Base-by-base conservation (phyloP, 2,797 vertebrate species). In the Gephyroberyx darwinii region DNA sequence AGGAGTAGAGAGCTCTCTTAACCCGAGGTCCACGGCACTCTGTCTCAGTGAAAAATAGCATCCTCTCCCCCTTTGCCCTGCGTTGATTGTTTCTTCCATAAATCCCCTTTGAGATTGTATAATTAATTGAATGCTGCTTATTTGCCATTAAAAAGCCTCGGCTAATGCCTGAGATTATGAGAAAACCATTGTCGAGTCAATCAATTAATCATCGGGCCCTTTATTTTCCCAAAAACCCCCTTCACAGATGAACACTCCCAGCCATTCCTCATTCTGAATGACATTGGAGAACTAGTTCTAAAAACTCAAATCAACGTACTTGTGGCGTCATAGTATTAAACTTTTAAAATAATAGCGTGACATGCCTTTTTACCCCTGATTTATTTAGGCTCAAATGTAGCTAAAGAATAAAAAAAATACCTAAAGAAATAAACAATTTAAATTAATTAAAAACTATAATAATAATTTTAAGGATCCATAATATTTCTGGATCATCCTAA, bases 111-210 rank as follows among this genome's bases (percentile, higher is more conserved):
- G 83, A 91, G 90, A 86, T 90, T 81, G 83, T 78, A 80, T 91
- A 91, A 93, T 93, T 91, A 92, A 93, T 92, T 91, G 84, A 89
- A 89, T 77, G 80, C 83, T 82, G 81, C 84, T 91, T 91, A 91
- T 92, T 93, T 91, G 88, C 89, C 85, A 89, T 92, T 88, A 91
- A 90, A 87, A 71, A 57, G 51, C 75, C 81, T 85, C 19, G 75
- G 78, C 87, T 90, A 92, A 91, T 90, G 90, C 82, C 70, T 74
- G 81, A 89, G 85, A 92, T 91, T 92, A 88, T 86, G 85, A 89
- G 86, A 75, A 72, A 86, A 82, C 81, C 84, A 87, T 81, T 82
- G 85, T 81, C 58, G 83, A 91, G 81, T 89, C 82, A 68, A 92
- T 91, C 88, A 88, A 89, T 93, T 91, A 91, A 92, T 92, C 92